A percentile compares a stretch with the other conserved stretches of the same genome.
These are phyloP conservation scores for Copidosoma floridanum DNA, from an alignment of 1,140 invertebrate genomes.

Conservation along the genomic window DNA sequence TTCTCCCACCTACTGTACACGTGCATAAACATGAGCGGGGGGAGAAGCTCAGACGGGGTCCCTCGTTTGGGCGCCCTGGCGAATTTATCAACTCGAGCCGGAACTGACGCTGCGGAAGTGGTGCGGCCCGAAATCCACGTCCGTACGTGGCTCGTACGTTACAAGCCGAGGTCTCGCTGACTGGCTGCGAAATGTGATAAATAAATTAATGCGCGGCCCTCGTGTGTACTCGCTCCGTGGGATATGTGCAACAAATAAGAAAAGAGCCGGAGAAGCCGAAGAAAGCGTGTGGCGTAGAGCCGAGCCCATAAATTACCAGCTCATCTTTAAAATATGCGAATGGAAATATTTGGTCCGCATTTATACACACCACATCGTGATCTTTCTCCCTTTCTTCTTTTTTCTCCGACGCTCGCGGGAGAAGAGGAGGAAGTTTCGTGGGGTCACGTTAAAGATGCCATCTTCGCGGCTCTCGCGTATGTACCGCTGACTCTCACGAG, in stretches of 20 bases:
- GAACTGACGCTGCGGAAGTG: constrained; percentile 25
- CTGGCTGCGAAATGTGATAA: constrained; percentile 23
- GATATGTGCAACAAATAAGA: background rate
- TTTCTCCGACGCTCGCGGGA: too few relatives aligned
- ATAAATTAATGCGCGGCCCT: constrained; percentile 25
- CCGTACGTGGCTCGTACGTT: constrained; percentile 8
- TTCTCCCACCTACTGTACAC: too few relatives aligned
- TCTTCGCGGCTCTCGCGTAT: too few relatives aligned
- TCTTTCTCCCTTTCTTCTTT: too few relatives aligned
- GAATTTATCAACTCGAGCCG: constrained; percentile 24
- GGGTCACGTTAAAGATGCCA: too few relatives aligned
- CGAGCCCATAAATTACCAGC: constrained; percentile 25
- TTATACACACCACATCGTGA: too few relatives aligned
- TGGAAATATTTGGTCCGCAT: constrained; percentile 49
- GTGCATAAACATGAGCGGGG: background rate
- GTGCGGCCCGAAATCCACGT: constrained; percentile 16
- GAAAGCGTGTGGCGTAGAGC: too few relatives aligned
- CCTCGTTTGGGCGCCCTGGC: background rate
- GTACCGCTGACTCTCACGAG: too few relatives aligned
- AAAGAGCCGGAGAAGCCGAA: background rate
- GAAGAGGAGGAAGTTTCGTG: too few relatives aligned
- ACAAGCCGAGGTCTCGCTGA: background rate
- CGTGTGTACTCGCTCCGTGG: too few relatives aligned
- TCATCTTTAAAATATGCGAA: constrained; percentile 25
- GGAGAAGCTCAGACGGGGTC: background rate